Evolutionary conservation across 2,797 vertebrate species (phyloP), one percentile per base, ranked within the genome.

Genomic region (Lithobates sylvaticus): DNA sequence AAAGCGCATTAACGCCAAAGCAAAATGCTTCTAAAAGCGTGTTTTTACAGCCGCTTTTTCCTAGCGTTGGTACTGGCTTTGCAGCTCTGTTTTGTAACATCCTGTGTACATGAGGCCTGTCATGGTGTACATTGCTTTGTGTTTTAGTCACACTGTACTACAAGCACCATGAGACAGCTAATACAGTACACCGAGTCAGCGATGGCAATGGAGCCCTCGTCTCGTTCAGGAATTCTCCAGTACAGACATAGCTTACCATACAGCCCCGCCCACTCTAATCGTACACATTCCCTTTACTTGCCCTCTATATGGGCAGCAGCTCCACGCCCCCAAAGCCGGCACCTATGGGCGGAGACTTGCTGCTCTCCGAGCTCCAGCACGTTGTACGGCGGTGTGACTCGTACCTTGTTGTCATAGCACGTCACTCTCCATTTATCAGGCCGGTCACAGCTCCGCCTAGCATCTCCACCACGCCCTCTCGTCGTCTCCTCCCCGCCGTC

Each of bases 391-490:
- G 16, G 68, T 16, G 10, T 18, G 15, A 16, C 13, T 27, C 47
- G 27, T 72, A 61, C 71, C 68, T 44, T 81, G 68, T 58, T 71
- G 78, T 71, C 78, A 27, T 0, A 1, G 21, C 10, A 26, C 78
- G 78, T 70, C 78, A 81, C 68, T 81, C 67, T 7, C 21, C 29
- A 36, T 68, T 26, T 72, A 18, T 61, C 50, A 71, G 78, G 68
- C 67, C 68, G 29, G 67, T 21, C 23, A 18, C 6, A 9, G 27
- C 65, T 9, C 39, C 78, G 34, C 77, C 42, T 76, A 75, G 71
- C 84, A 71, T 26, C 21, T 27, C 23, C 16, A 26, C 29, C 65
- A 69, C 78, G 81, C 88, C 92, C 87, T 39, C 29, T n/a, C 13
- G 89, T 2, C 50, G 29, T 71, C 84, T 50, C 80, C 74, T 86